Percentiles rank a stretch among this genome's conserved stretches.
phyloP scores from a whole-genome alignment of 2,888 invertebrate species.

The Pyrgus malvae region DNA sequence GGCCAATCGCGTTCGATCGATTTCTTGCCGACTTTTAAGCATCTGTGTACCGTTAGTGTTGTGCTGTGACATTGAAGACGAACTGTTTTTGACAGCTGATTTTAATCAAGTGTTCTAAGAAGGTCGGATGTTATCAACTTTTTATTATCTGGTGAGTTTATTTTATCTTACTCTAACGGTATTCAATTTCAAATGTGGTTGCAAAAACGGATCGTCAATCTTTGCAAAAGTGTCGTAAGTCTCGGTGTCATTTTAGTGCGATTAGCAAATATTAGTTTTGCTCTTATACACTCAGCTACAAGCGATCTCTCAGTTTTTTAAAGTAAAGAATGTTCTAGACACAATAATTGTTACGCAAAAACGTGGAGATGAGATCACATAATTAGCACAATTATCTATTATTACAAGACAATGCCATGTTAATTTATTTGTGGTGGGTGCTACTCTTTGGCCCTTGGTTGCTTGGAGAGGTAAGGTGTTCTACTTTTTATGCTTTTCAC shows the following conservation, averaged over 20 bases:
- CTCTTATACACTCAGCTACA: too few relatives aligned
- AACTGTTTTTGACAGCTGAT: slow-evolving; percentile 38
- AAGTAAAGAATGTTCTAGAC: not conserved
- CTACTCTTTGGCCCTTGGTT: not conserved
- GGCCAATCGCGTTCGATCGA: slow-evolving; percentile 71
- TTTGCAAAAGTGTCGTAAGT: slow-evolving; percentile 7
- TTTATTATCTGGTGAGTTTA: slow-evolving; percentile 32
- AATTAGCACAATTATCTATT: slow-evolving; percentile 29
- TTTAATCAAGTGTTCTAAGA: slow-evolving; percentile 27
- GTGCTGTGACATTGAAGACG: slow-evolving; percentile 65
- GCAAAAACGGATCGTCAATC: slow-evolving; percentile 22
- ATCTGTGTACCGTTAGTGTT: slow-evolving; percentile 67
- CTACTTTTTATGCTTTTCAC: slow-evolving; percentile 30
- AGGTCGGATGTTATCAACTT: slow-evolving; percentile 68
- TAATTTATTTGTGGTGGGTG: slow-evolving; percentile 7
- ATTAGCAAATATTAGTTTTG: not conserved
- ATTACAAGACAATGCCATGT: slow-evolving; percentile 26
- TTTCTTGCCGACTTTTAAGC: slow-evolving; percentile 66
- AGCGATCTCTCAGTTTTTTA: not conserved
- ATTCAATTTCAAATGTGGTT: slow-evolving; percentile 18
- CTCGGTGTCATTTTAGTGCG: slow-evolving; percentile 2
- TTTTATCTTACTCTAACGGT: slow-evolving; percentile 20
- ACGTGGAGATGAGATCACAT: slow-evolving; percentile 11
- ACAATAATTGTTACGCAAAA: slow-evolving; percentile 7
- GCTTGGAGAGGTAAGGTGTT: not conserved